A percentile compares a stretch with the other conserved stretches of the same genome.
These are phyloP conservation scores for Maylandia zebra DNA, from an alignment of 2,113 vertebrate species.

Conservation along the genomic window DNA sequence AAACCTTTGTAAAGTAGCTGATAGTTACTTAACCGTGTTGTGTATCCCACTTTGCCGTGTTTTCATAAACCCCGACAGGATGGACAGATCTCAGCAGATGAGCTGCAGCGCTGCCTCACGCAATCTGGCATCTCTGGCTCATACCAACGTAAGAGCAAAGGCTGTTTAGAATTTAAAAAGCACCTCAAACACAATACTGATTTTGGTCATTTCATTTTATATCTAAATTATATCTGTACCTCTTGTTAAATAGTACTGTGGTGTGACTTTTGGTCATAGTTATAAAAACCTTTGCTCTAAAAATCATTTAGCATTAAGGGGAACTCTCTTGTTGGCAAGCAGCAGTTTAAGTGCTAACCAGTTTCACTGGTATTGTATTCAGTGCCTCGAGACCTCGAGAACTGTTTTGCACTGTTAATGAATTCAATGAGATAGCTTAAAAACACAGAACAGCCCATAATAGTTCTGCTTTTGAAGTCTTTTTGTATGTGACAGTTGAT, in stretches of 20 bases:
- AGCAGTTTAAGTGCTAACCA: background rate
- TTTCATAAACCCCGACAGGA: conserved; percentile 65
- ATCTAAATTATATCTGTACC: too few relatives aligned
- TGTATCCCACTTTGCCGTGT: background rate
- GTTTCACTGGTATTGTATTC: background rate
- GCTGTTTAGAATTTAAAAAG: background rate
- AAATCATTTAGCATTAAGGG: background rate
- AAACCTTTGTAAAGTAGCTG: background rate
- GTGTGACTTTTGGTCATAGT: background rate
- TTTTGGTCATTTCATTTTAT: background rate
- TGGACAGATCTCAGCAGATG: conserved; percentile 88
- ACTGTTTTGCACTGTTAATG: background rate
- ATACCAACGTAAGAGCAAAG: conserved; percentile 80
- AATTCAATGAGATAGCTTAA: background rate
- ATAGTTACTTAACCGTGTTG: background rate
- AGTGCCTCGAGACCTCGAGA: rapidly evolving
- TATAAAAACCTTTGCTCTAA: background rate
- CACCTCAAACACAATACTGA: background rate
- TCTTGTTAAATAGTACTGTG: background rate
- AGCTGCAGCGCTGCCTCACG: conserved; percentile 88
- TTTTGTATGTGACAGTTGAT: background rate
- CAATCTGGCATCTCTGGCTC: conserved; percentile 82
- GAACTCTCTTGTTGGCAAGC: background rate
- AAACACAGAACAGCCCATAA: background rate
- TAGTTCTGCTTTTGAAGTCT: background rate